Evolutionary conservation across 1,140 invertebrate genomes (phyloP).

Genomic region (Pseudomyrmex gracilis): DNA sequence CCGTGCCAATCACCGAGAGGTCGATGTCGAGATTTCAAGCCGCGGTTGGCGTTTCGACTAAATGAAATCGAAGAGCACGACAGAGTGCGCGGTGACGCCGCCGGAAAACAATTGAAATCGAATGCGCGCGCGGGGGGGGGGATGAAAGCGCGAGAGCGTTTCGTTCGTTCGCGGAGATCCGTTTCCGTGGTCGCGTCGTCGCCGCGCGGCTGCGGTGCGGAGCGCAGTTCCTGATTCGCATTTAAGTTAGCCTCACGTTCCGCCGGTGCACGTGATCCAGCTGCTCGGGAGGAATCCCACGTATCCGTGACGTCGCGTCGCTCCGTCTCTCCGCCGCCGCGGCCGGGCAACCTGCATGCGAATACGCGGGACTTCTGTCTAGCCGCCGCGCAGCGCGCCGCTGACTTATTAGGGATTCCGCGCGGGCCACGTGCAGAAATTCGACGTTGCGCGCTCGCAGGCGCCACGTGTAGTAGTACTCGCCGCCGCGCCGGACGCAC

Average conservation of each 20-base stretch:
- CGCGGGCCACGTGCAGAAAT: conserved; percentile 77
- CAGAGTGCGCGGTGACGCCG: conserved; percentile 30
- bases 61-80: conserved; percentile 25
- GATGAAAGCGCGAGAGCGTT: no score
- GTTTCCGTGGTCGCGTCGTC: conserved; percentile 42
- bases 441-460: conserved; percentile 62
- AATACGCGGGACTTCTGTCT: conserved; percentile 71
- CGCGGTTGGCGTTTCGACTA: not conserved
- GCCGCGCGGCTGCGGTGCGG: conserved; percentile 6
- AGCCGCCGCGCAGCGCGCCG: conserved; percentile 40
- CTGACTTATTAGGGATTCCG: conserved; percentile 82
- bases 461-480: conserved; percentile 70
- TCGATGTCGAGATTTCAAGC: not conserved
- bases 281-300: conserved; percentile 80
- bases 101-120: conserved; percentile 67
- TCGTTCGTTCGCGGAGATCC: conserved; percentile 60
- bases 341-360: conserved; percentile 61
- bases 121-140: not conserved
- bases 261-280: conserved; percentile 81
- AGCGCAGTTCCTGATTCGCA: conserved; percentile 71
- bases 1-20: not conserved
- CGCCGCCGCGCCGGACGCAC: conserved; percentile 69
- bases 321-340: conserved; percentile 63
- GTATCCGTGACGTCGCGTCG: conserved; percentile 82
- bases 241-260: conserved; percentile 81